Base-by-base conservation (phyloP, 2,888 invertebrate species). In the Escarpia spicata region DNA sequence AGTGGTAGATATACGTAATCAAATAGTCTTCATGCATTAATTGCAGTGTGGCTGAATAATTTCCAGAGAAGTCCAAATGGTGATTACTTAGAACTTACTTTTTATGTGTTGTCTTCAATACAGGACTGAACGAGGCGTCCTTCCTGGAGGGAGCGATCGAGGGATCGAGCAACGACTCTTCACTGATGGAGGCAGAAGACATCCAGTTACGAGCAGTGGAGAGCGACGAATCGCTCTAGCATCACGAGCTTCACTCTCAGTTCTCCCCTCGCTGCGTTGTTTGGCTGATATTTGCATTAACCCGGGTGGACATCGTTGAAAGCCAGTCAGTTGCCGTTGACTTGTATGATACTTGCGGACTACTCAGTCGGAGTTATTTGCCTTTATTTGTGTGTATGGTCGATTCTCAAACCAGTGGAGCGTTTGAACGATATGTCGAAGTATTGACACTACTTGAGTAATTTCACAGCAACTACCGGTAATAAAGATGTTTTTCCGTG, bases 191-290 rank as follows among this genome's bases (percentile, higher is more conserved):
- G 90, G 93, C 94, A 26, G 96, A 96, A 92, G 96, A 96, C 90
- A 95, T 96, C n/a, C 95, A 95, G 93, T 94, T 96, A 92, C 96
- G 96, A 93, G 96, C 96, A 26, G 96, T 96, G 92, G 96, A 96
- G 93, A 96, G 96, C 94, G 96, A 96, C 93, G 96, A 96, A 94
- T 96, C 96, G 93, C 96, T 96, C 94, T 96, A 75, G n/a, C 75
- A 75, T 9, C 12, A 15, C 8, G 75, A 75, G 19, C 2, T 26
- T 26, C 26, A 26, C 75, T n/a, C 75, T 52, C 52, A 15, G 26
- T n/a, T 75, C 26, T n/a, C 19, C 3, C 75, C 2, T 75, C 26
- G n/a, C 75, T 6, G 26, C 10, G 12, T 52, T 52, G 52, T 26
- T 75, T 75, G 19, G 60, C 75, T 26, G 75, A 75, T 75, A 75